These are phyloP conservation scores for Cathartes aura DNA, from an alignment of 2,113 vertebrate genomes.

Conservation along the genomic window DNA sequence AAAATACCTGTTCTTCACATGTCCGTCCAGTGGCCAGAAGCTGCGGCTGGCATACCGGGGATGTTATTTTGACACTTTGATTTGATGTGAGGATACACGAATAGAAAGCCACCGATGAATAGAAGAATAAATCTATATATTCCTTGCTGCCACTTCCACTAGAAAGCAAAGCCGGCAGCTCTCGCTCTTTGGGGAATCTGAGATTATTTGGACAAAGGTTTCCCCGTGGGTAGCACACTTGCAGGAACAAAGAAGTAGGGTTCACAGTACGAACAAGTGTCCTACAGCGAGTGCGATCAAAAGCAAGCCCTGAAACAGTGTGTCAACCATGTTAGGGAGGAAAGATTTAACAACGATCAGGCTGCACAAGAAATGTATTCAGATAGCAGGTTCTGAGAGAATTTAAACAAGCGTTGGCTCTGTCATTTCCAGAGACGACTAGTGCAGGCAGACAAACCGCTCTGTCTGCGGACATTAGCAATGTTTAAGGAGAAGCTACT, in stretches of 20 bases:
- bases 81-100: not conserved
- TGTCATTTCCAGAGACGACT: not conserved
- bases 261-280: not conserved
- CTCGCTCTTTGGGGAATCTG: not conserved
- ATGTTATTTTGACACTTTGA: slow-evolving; percentile 21
- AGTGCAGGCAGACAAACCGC: not conserved
- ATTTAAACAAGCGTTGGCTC: not conserved
- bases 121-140: slow-evolving; percentile 30
- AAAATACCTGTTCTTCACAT: not conserved
- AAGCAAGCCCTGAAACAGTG: not conserved
- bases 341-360: not conserved
- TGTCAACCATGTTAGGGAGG: not conserved
- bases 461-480: not conserved
- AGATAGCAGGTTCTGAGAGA: not conserved
- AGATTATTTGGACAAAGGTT: slow-evolving; percentile 43
- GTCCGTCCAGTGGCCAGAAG: not conserved
- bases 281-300: slow-evolving; percentile 1
- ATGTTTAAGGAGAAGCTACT: not conserved
- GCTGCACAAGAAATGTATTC: not conserved
- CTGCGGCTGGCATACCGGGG: not conserved
- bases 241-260: slow-evolving; percentile 21
- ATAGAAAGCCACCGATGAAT: slow-evolving; percentile 16
- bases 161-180: slow-evolving; percentile 28
- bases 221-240: not conserved
- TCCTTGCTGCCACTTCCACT: slow-evolving; percentile 20